Percentiles rank a stretch among this genome's conserved stretches.
Conservation (phyloP, 2,113 vertebrate species). For the Burhinus bistriatus region DNA sequence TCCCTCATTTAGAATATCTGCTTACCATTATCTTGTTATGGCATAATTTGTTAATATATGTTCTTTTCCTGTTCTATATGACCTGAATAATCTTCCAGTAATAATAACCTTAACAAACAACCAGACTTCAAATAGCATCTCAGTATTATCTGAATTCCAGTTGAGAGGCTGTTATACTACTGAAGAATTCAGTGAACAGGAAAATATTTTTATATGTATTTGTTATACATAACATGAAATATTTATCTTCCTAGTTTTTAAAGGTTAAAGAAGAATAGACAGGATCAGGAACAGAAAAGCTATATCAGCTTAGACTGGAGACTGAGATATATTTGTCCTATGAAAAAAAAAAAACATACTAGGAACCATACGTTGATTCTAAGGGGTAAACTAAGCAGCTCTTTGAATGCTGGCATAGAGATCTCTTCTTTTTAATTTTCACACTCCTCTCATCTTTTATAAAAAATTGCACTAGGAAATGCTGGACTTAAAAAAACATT, state of each 20-base stretch:
- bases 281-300: not conserved
- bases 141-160: not conserved
- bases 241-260: not conserved
- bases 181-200: not conserved
- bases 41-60: not conserved
- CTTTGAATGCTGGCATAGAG: not conserved
- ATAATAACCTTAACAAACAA: not conserved
- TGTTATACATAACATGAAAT: not conserved
- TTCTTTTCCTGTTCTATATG: not conserved
- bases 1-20: not conserved
- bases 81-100: not conserved
- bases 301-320: not conserved
- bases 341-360: not conserved
- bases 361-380: not conserved
- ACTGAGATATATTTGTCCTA: not conserved
- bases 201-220: not conserved
- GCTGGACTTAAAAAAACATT: not conserved
- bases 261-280: not conserved
- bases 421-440: constrained; percentile 14
- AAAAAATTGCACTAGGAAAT: constrained; percentile 35
- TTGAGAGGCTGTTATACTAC: not conserved
- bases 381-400: not conserved
- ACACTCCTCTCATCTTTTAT: constrained; percentile 36
- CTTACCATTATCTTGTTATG: not conserved
- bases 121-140: not conserved